A percentile compares a stretch with the other conserved stretches of the same genome.
Conservation (phyloP, 2,888 invertebrate genomes). For the Ornithoptera priamus region DNA sequence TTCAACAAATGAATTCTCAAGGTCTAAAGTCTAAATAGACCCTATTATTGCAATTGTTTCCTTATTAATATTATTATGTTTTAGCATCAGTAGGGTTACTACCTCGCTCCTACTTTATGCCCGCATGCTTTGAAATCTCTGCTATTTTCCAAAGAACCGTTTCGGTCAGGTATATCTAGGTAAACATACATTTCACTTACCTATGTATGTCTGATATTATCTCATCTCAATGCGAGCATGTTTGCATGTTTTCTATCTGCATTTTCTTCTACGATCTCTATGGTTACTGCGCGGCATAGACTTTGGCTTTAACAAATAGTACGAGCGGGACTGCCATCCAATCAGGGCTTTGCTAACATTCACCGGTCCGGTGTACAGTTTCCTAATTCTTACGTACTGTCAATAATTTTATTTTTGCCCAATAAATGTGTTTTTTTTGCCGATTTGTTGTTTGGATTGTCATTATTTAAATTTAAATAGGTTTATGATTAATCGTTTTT, state of each 20-base stretch:
- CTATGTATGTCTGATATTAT: constrained; percentile 48
- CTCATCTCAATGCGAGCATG: constrained; percentile 58
- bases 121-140: constrained; percentile 67
- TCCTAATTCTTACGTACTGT: constrained; percentile 39
- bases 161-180: constrained; percentile 11
- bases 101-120: constrained; percentile 76
- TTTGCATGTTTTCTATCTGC: constrained; percentile 73
- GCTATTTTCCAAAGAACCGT: constrained; percentile 46
- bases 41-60: background rate
- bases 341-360: constrained; percentile 63
- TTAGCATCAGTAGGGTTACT: constrained; percentile 31
- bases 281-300: constrained; percentile 81
- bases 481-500: constrained; percentile 55
- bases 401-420: constrained; percentile 53
- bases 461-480: constrained; percentile 60
- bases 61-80: constrained; percentile 22
- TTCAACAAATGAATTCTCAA: background rate
- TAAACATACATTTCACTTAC: background rate
- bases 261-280: constrained; percentile 79
- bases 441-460: constrained; percentile 66
- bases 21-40: background rate
- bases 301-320: constrained; percentile 73
- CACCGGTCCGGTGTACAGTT: constrained; percentile 49
- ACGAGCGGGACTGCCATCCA: constrained; percentile 64
- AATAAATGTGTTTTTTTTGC: constrained; percentile 70